Conservation (phyloP, 2,888 invertebrate genomes). For the Drosophila infuscata region DNA sequence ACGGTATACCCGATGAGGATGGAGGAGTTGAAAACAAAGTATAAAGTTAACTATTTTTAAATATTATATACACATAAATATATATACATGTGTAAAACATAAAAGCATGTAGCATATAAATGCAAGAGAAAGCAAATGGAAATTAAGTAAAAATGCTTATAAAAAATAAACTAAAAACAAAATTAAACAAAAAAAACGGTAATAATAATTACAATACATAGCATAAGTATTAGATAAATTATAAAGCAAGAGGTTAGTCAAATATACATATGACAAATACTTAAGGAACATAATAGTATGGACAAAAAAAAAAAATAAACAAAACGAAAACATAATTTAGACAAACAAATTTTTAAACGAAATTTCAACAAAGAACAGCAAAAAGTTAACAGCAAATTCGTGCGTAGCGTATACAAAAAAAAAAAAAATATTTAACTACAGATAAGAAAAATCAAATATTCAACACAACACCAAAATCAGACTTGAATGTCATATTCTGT, state of each 20-base stretch:
- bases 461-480: constrained; percentile 1
- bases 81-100: constrained; percentile 34
- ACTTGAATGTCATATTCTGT: neutral
- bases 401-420: constrained; percentile 70
- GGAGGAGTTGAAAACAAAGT: constrained; percentile 75
- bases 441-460: constrained; percentile 11
- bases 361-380: constrained; percentile 72
- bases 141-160: constrained; percentile 29
- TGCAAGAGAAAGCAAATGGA: constrained; percentile 8
- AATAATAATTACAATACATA: constrained; percentile 41
- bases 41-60: constrained; percentile 84
- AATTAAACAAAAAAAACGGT: constrained; percentile 6
- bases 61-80: constrained; percentile 50
- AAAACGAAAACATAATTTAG: constrained; percentile 4
- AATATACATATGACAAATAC: constrained; percentile 66
- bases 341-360: constrained; percentile 65
- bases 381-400: constrained; percentile 82
- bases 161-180: constrained; percentile 10
- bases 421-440: constrained; percentile 17
- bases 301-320: neutral
- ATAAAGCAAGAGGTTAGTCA: constrained; percentile 47
- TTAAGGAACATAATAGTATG: constrained; percentile 46
- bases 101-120: constrained; percentile 33
- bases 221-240: constrained; percentile 54
- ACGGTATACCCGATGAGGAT: constrained; percentile 25